Evolutionary conservation across 2,797 vertebrate genomes (phyloP).

Genomic region (Dallia pectoralis): DNA sequence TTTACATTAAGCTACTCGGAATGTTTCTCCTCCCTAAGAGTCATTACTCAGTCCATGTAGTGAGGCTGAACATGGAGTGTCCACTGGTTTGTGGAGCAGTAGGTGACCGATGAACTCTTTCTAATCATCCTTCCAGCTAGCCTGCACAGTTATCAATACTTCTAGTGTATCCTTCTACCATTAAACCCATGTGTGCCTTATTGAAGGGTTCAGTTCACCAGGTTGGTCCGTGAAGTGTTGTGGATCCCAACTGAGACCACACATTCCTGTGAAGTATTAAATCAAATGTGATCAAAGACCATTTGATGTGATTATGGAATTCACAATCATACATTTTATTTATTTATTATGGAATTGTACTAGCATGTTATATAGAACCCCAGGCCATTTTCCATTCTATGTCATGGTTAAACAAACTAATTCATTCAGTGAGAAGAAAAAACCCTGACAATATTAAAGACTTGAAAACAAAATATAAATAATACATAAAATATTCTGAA

Average conservation of each 20-base stretch:
- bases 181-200: neutral
- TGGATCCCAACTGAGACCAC: slow-evolving; percentile 25
- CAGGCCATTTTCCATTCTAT: slow-evolving; percentile 23
- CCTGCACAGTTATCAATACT: slow-evolving; percentile 26
- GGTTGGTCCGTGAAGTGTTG: slow-evolving; percentile 19
- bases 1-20: neutral
- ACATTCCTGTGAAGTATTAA: slow-evolving; percentile 45
- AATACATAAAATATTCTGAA: neutral
- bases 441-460: slow-evolving; percentile 22
- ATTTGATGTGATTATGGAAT: slow-evolving; percentile 12
- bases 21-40: neutral
- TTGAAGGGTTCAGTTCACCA: slow-evolving; percentile 20
- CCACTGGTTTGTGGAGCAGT: slow-evolving; percentile 15
- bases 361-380: slow-evolving; percentile 3
- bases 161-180: too few species aligned
- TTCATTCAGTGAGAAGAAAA: slow-evolving; percentile 16
- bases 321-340: neutral
- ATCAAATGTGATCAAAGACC: slow-evolving; percentile 29
- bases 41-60: slow-evolving; percentile 12
- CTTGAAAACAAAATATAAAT: too few species aligned
- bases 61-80: slow-evolving; percentile 19
- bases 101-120: slow-evolving; percentile 48
- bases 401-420: slow-evolving; percentile 9
- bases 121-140: too few species aligned
- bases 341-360: slow-evolving; percentile 42